phyloP scores from a whole-genome alignment of 2,888 invertebrate genomes.

The Nesidiocoris tenuis region DNA sequence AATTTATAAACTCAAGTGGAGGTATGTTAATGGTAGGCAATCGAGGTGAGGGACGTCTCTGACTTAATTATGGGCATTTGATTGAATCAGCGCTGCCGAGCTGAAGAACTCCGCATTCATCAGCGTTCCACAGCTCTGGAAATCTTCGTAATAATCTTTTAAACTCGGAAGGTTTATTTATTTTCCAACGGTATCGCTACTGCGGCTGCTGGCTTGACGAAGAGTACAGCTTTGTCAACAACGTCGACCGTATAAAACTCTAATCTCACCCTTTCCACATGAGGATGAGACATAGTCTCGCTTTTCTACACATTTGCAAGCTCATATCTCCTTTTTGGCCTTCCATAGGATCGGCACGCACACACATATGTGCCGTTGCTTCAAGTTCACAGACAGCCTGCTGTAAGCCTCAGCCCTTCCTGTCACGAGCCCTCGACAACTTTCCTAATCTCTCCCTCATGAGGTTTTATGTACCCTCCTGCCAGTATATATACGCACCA shows the following conservation, averaged over 20 bases:
- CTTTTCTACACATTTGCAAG: background rate
- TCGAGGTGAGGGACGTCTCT: too few relatives aligned
- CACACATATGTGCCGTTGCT: background rate
- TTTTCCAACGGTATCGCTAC: too few relatives aligned
- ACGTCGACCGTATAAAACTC: background rate
- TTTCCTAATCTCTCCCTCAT: background rate
- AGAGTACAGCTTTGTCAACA: background rate
- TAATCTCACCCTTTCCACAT: background rate
- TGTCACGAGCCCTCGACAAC: background rate
- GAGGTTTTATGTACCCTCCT: background rate
- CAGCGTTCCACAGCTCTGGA: background rate
- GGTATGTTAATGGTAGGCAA: too few relatives aligned
- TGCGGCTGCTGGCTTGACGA: too few relatives aligned
- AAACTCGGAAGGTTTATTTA: too few relatives aligned
- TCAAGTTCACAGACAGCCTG: background rate
- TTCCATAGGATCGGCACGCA: too few relatives aligned
- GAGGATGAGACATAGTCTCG: too few relatives aligned
- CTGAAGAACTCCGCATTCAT: background rate
- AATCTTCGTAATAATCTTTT: background rate
- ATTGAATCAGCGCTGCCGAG: too few relatives aligned
- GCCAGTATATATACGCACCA: background rate
- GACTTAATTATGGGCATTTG: too few relatives aligned
- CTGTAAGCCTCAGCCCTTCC: background rate
- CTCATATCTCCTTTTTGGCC: background rate
- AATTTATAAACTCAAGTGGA: too few relatives aligned